phyloP scores from a whole-genome alignment of 2,113 vertebrate species.

The Bombycilla garrulus region DNA sequence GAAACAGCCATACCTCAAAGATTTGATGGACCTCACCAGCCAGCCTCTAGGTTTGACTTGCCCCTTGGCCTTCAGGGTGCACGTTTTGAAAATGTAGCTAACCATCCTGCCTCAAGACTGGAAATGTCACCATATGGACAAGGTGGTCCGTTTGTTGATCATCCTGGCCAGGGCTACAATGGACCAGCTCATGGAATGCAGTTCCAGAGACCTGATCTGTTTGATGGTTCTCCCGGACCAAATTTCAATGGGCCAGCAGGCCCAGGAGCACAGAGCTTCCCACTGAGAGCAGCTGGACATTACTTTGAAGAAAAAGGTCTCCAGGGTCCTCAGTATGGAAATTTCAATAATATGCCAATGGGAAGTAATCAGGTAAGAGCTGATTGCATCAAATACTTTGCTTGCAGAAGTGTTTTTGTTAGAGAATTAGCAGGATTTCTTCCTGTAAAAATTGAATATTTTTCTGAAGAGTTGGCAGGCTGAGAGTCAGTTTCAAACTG shows the following conservation, averaged over 20 bases:
- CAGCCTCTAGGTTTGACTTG: conserved; percentile 76
- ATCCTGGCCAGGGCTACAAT: conserved; percentile 79
- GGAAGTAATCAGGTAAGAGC: conserved; percentile 78
- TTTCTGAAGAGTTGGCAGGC: background rate
- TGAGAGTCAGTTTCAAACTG: background rate
- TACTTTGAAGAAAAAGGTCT: conserved; percentile 84
- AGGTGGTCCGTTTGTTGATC: conserved; percentile 78
- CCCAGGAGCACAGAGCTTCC: conserved; percentile 76
- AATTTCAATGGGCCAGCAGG: conserved; percentile 82
- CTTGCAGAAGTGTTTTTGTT: background rate
- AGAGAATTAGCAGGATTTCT: background rate
- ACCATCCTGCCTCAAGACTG: conserved; percentile 77
- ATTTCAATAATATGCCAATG: conserved; percentile 72
- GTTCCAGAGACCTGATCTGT: conserved; percentile 80
- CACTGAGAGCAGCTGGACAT: conserved; percentile 74
- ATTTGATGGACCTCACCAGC: conserved; percentile 81
- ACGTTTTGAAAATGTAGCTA: conserved; percentile 75
- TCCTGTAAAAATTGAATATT: background rate
- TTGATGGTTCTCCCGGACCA: conserved; percentile 78
- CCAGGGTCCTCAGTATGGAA: conserved; percentile 77
- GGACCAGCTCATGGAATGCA: conserved; percentile 75
- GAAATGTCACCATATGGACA: conserved; percentile 77
- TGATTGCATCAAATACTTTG: background rate
- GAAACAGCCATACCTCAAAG: conserved; percentile 78
- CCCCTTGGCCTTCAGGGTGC: conserved; percentile 76